A percentile compares a stretch with the other conserved stretches of the same genome.
Conservation (phyloP, 1,140 invertebrate species). For the Atta texana region DNA sequence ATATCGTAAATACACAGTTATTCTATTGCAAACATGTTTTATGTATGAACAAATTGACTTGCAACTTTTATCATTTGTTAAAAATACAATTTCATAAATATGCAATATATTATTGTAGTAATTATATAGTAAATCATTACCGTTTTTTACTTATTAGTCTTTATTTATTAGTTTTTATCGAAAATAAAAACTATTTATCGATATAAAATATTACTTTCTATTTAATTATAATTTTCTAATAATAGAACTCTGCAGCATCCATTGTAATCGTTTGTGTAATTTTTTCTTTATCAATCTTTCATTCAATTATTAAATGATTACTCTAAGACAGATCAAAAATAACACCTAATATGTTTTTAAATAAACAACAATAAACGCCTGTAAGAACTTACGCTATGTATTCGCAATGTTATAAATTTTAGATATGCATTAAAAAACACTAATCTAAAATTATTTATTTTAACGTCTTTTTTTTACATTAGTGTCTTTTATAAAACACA, state of each 20-base stretch:
- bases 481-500: too few relatives aligned
- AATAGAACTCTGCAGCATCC: too few relatives aligned
- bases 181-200: too few relatives aligned
- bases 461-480: too few relatives aligned
- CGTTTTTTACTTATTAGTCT: neutral
- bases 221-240: neutral
- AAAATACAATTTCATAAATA: conserved; percentile 21
- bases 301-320: neutral
- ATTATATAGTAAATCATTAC: neutral
- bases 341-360: neutral
- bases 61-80: conserved; percentile 3
- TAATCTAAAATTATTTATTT: too few relatives aligned
- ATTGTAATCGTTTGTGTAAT: too few relatives aligned
- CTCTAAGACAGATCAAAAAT: neutral
- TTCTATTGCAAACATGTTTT: conserved; percentile 10
- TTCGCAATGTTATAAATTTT: too few relatives aligned
- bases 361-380: neutral
- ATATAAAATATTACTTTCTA: neutral
- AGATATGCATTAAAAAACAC: too few relatives aligned
- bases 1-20: neutral
- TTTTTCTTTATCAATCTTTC: too few relatives aligned
- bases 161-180: neutral
- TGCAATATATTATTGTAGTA: neutral
- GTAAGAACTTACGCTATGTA: too few relatives aligned
- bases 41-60: conserved; percentile 12